A percentile compares a stretch with the other conserved stretches of the same genome.
Evolutionary conservation across 2,888 invertebrate species (phyloP).

Genomic region (Anodontia alba): DNA sequence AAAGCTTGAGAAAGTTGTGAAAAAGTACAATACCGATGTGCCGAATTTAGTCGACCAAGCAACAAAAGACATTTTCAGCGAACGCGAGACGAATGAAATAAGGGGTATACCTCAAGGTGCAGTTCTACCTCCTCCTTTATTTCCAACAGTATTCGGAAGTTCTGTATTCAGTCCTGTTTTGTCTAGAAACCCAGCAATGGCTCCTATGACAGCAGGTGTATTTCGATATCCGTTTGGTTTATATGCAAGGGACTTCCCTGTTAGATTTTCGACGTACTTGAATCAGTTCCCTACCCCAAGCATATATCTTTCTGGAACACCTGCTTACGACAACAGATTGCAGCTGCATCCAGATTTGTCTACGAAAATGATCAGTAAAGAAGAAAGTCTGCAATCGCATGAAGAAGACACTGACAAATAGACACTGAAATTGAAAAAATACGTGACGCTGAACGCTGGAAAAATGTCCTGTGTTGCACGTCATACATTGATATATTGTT

Average conservation of each 20-base stretch:
- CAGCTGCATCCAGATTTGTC: no score
- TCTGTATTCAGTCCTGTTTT: neutral
- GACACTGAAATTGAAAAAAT: no score
- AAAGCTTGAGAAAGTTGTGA: neutral
- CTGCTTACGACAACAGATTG: neutral
- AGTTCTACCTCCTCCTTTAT: constrained; percentile 1
- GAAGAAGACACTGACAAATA: no score
- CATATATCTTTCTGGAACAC: neutral
- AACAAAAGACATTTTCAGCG: neutral
- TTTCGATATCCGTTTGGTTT: neutral
- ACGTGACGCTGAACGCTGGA: no score
- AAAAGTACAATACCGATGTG: neutral
- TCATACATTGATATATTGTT: no score
- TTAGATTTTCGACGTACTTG: neutral
- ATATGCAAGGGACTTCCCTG: neutral
- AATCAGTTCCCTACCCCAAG: neutral
- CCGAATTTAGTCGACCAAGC: neutral
- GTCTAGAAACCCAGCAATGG: neutral
- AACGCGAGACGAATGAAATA: neutral
- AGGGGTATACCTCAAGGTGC: neutral
- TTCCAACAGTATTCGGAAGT: neutral
- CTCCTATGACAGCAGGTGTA: neutral
- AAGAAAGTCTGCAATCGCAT: no score
- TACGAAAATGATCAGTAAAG: no score
- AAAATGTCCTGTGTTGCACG: no score